Evolutionary conservation across 2,888 invertebrate species (phyloP).

Genomic region (Liodrosophila aerea): DNA sequence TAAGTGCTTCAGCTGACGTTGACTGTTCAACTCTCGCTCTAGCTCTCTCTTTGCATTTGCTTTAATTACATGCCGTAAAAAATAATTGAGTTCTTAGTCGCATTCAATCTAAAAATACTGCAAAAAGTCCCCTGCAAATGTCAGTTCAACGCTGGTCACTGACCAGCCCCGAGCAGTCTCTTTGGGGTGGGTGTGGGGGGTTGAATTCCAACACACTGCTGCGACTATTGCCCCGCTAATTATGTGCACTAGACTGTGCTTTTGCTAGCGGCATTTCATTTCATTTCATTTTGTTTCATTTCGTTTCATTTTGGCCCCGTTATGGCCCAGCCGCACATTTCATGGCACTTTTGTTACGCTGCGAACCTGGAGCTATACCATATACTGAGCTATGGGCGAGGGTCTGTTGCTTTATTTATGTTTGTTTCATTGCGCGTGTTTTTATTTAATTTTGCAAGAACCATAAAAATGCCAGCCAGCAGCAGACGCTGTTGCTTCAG

Average conservation of each 20-base stretch:
- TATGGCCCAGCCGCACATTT: constrained; percentile 23
- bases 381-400: neutral
- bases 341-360: constrained; percentile 35
- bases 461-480: constrained; percentile 57
- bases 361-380: constrained; percentile 1
- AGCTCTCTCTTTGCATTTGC: constrained; percentile 17
- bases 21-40: constrained; percentile 40
- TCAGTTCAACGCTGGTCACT: constrained; percentile 56
- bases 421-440: constrained; percentile 67
- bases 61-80: constrained; percentile 69
- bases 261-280: constrained; percentile 49
- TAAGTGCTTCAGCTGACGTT: constrained; percentile 63
- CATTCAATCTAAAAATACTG: constrained; percentile 58
- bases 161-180: constrained; percentile 39
- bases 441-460: constrained; percentile 68
- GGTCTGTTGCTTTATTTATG: constrained; percentile 47
- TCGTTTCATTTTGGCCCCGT: constrained; percentile 21
- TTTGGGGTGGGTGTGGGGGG: neutral
- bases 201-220: constrained; percentile 20
- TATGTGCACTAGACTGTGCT: constrained; percentile 72
- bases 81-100: constrained; percentile 69
- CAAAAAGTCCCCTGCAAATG: constrained; percentile 29
- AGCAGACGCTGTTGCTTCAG: constrained; percentile 23
- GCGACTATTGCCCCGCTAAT: constrained; percentile 47
- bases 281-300: constrained; percentile 47